A percentile compares a stretch with the other conserved stretches of the same genome.
Evolutionary conservation across 2,888 invertebrate genomes (phyloP).

Genomic region (Tipula helvola): DNA sequence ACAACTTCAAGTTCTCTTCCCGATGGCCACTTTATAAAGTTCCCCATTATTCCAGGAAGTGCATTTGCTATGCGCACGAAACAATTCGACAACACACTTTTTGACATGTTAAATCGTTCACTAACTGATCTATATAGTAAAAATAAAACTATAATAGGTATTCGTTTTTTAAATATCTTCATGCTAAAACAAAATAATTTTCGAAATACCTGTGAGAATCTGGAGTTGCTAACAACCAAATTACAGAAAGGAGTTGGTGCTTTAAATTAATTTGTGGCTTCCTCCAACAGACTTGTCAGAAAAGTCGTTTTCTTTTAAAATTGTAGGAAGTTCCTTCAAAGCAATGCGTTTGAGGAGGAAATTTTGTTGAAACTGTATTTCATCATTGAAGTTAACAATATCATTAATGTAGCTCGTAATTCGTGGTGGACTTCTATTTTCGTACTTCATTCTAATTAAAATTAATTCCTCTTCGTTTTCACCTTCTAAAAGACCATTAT

Average conservation of each 20-base stretch:
- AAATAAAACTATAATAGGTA: no score
- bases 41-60: not conserved
- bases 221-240: not conserved
- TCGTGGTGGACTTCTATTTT: no score
- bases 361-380: not conserved
- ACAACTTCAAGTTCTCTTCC: not conserved
- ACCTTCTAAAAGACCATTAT: no score
- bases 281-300: no score
- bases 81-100: no score
- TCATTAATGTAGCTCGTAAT: no score
- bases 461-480: no score
- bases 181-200: not conserved
- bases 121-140: no score
- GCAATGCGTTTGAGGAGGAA: not conserved
- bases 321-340: not conserved
- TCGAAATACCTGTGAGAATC: not conserved
- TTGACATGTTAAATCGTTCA: no score
- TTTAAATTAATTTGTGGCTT: not conserved
- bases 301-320: not conserved
- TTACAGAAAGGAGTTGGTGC: not conserved
- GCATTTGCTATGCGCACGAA: not conserved
- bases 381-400: not conserved
- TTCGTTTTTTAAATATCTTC: no score
- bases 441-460: no score
- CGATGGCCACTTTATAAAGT: not conserved